Conservation (phyloP, 2,888 invertebrate genomes). For the Apoda limacodes region DNA sequence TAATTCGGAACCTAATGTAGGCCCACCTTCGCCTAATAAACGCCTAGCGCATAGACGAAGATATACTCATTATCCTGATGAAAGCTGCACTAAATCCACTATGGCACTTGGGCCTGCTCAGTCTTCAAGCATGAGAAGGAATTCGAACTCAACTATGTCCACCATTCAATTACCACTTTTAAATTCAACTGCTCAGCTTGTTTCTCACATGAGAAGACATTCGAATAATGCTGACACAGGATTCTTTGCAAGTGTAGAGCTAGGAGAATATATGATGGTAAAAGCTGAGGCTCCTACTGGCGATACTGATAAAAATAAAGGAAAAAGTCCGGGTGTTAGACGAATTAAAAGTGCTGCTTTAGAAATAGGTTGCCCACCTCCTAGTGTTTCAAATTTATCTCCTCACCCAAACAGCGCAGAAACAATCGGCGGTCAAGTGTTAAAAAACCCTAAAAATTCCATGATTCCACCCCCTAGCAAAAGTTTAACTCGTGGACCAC, state of each 20-base stretch:
- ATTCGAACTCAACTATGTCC: conserved; percentile 73
- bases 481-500: conserved; percentile 76
- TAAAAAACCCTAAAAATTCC: conserved; percentile 74
- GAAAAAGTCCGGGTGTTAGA: conserved; percentile 72
- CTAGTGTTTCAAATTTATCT: conserved; percentile 77
- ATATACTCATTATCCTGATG: conserved; percentile 55
- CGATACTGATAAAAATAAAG: conserved; percentile 54
- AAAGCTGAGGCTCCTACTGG: conserved; percentile 60
- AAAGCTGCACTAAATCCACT: conserved; percentile 60
- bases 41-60: conserved; percentile 46
- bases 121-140: conserved; percentile 66
- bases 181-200: conserved; percentile 59
- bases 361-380: conserved; percentile 77
- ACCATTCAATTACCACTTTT: conserved; percentile 68
- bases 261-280: conserved; percentile 66
- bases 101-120: conserved; percentile 58
- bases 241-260: conserved; percentile 64
- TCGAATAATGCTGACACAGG: conserved; percentile 74
- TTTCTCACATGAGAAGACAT: conserved; percentile 68
- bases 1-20: conserved; percentile 60
- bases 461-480: conserved; percentile 78
- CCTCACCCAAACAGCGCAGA: conserved; percentile 86
- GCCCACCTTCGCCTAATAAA: conserved; percentile 58
- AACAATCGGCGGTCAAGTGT: conserved; percentile 76
- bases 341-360: conserved; percentile 78